Base-by-base conservation (phyloP, 2,113 vertebrate species). In the Urocynchramus pylzowi region DNA sequence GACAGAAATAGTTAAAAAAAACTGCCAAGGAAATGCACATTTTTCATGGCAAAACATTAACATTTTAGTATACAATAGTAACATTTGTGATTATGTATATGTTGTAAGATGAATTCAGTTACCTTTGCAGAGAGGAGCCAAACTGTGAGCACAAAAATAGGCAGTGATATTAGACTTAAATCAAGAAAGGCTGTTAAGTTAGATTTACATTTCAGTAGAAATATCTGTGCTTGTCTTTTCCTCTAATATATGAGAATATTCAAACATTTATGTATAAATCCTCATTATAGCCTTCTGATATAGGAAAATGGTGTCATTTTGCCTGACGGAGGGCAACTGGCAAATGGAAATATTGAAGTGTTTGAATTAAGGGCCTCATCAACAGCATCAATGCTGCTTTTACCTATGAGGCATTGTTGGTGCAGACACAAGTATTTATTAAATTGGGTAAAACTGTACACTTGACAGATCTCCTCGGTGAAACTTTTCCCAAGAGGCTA, bases 201-300 rank as follows among this genome's bases (percentile, higher is more conserved):
- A 70, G 33, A 39, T 77, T 85, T 75, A 30, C 2, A 24, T 69
- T 86, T 70, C 33, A 76, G 16, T 39, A 56, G 17, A 91, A 50
- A 73, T 49, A 11, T 77, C 22, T 88, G 6, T 3, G 1, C 33
- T 88, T 0, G 0, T 13, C 6, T 10, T n/a, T 86, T 79, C 19
- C 20, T 54, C 15, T 81, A 77, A 21, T 41, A 53, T 27, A 26
- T 64, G 16, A 53, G 28, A 67, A 30, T 54, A 79, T 84, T 75
- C 10, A 42, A 69, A 80, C 6, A 22, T 50, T 59, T 49, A 37
- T 87, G n/a, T 61, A 31, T 65, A 33, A 75, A 44, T 49, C 23
- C 59, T 74, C 10, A 27, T 73, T 57, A 52, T 9, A 52, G 5
- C 21, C 19, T 87, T 82, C 41, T 56, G 39, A 82, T 35, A 6